Conservation (phyloP, 2,888 invertebrate genomes). For the Xanthorhoe spadicearia region DNA sequence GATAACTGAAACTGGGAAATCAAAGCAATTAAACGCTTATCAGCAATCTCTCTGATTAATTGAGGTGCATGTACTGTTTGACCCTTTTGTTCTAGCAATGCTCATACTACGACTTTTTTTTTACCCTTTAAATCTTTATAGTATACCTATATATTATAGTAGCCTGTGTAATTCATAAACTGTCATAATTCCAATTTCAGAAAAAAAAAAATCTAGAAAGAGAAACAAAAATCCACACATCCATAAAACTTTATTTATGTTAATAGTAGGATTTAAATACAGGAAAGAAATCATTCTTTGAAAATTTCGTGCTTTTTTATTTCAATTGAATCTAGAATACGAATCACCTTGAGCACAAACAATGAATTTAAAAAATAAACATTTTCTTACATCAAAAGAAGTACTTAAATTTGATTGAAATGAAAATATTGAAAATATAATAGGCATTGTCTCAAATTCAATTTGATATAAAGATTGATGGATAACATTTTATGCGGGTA, state of each 20-base stretch:
- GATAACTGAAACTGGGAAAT: slow-evolving; percentile 40
- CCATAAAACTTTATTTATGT: too few relatives aligned
- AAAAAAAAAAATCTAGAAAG: too few relatives aligned
- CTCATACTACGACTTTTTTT: not conserved
- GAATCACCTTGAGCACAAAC: not conserved
- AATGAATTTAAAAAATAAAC: not conserved
- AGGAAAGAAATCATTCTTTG: too few relatives aligned
- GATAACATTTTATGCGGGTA: slow-evolving; percentile 15
- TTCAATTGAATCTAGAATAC: not conserved
- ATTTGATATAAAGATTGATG: slow-evolving; percentile 13
- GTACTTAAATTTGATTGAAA: slow-evolving; percentile 1
- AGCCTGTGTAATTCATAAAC: too few relatives aligned
- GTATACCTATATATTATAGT: too few relatives aligned
- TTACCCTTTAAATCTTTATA: not conserved
- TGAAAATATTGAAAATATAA: slow-evolving; percentile 15
- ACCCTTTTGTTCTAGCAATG: slow-evolving; percentile 12
- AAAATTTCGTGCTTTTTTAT: not conserved
- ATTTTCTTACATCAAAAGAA: not conserved
- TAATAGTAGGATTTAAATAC: too few relatives aligned
- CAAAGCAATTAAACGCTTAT: slow-evolving; percentile 4
- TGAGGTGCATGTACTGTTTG: slow-evolving; percentile 10
- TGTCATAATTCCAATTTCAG: too few relatives aligned
- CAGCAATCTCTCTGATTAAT: slow-evolving; percentile 3
- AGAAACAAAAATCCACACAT: too few relatives aligned
- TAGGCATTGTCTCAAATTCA: slow-evolving; percentile 6